Conservation (phyloP, 2,888 invertebrate genomes). For the Itoplectis maculator region DNA sequence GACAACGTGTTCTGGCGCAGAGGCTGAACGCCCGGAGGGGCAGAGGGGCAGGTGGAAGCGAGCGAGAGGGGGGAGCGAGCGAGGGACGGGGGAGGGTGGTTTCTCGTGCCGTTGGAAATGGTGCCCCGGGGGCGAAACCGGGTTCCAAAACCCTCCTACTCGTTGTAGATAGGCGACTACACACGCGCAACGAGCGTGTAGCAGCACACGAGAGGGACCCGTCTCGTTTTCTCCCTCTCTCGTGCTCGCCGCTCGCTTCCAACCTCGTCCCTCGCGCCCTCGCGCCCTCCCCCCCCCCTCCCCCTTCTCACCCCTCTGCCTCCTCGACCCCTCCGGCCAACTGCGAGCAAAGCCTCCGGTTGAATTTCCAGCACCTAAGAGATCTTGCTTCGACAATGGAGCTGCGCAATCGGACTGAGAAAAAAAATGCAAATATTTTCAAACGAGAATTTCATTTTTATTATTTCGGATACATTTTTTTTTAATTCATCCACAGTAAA, state of each 20-base stretch:
- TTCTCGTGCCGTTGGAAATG: constrained; percentile 78
- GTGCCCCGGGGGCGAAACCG: constrained; percentile 80
- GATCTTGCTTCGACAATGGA: not conserved
- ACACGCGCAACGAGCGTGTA: not conserved
- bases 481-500: too few relatives aligned
- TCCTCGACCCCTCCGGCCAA: constrained; percentile 26
- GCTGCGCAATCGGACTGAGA: not conserved
- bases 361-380: constrained; percentile 1
- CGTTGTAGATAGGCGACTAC: constrained; percentile 37
- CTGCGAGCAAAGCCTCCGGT: constrained; percentile 21
- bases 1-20: constrained; percentile 8
- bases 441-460: not conserved
- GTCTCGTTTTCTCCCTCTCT: constrained; percentile 1
- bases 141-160: constrained; percentile 72
- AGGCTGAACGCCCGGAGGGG: not conserved
- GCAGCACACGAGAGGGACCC: not conserved
- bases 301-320: constrained; percentile 18
- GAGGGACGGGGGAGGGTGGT: constrained; percentile 54
- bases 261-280: constrained; percentile 23
- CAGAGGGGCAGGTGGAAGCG: too few relatives aligned
- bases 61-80: constrained; percentile 47
- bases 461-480: not conserved
- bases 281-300: constrained; percentile 24
- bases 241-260: not conserved
- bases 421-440: not conserved